phyloP scores from a whole-genome alignment of 2,113 vertebrate genomes.

The Lophotis ruficrista region DNA sequence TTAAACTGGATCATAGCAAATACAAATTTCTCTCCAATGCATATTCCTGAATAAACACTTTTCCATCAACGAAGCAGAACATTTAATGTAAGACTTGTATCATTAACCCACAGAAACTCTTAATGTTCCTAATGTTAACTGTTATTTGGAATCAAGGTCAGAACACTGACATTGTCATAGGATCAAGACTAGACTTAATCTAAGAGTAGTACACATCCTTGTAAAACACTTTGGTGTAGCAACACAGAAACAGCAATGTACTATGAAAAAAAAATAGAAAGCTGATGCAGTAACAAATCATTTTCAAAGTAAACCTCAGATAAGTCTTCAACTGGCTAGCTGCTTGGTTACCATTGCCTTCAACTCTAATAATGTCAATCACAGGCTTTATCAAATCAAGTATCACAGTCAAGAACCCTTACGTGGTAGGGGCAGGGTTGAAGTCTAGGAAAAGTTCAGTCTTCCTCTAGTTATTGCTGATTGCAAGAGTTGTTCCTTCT shows the following conservation, averaged over 20 bases:
- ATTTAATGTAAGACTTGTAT: not conserved
- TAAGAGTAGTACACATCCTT: not conserved
- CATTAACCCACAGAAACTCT: not conserved
- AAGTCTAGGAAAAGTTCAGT: not conserved
- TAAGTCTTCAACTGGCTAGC: not conserved
- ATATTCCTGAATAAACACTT: not conserved
- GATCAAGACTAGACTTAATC: not conserved
- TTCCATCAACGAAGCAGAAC: not conserved
- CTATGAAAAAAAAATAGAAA: not conserved
- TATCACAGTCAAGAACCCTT: not conserved
- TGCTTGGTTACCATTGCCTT: not conserved
- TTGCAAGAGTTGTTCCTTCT: not conserved
- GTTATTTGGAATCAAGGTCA: not conserved
- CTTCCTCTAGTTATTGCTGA: not conserved
- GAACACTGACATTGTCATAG: not conserved
- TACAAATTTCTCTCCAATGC: not conserved
- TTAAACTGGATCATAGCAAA: not conserved
- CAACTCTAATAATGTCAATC: not conserved
- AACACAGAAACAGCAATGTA: not conserved
- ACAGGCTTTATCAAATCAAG: not conserved
- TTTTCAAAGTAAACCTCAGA: not conserved
- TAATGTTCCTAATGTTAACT: not conserved
- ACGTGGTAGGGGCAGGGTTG: fast-evolving
- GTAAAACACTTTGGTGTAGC: not conserved
- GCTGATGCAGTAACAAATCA: not conserved